phyloP scores from a whole-genome alignment of 2,113 vertebrate species.

The Oncorhynchus gorbuscha region DNA sequence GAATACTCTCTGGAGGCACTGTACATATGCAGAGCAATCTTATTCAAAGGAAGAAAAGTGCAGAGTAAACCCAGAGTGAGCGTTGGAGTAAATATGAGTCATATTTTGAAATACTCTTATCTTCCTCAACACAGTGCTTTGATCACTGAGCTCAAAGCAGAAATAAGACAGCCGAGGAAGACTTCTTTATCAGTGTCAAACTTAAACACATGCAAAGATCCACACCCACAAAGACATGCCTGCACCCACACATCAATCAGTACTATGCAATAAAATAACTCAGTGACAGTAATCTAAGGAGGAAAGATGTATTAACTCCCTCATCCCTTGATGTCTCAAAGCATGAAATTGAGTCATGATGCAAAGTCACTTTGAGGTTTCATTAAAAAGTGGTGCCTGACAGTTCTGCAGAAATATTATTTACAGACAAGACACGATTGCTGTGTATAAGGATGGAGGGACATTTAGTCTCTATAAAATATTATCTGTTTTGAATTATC shows the following conservation, averaged over 20 bases:
- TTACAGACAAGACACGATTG: slow-evolving; percentile 48
- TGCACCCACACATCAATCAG: slow-evolving; percentile 12
- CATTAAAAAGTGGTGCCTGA: slow-evolving; percentile 75
- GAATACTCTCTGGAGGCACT: no score
- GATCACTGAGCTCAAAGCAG: not conserved
- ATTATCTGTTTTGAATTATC: not conserved
- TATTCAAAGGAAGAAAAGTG: not conserved
- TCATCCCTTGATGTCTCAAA: slow-evolving; percentile 1
- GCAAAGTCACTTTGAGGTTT: slow-evolving; percentile 43
- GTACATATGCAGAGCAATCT: no score
- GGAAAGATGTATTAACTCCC: not conserved
- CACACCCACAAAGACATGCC: not conserved
- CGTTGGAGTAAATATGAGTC: not conserved
- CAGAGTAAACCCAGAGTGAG: not conserved
- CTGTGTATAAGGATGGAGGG: slow-evolving; percentile 30
- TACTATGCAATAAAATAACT: slow-evolving; percentile 7
- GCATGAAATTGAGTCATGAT: slow-evolving; percentile 14
- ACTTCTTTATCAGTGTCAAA: not conserved
- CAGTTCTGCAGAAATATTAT: slow-evolving; percentile 40
- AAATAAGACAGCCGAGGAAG: not conserved
- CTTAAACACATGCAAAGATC: not conserved
- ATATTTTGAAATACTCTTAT: not conserved
- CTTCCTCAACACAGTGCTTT: not conserved
- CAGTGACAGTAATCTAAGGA: not conserved
- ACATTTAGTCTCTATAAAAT: slow-evolving; percentile 23